Evolutionary conservation across 2,888 invertebrate species (phyloP), one percentile per base, ranked within the genome.

Genomic region (Seira musarum): DNA sequence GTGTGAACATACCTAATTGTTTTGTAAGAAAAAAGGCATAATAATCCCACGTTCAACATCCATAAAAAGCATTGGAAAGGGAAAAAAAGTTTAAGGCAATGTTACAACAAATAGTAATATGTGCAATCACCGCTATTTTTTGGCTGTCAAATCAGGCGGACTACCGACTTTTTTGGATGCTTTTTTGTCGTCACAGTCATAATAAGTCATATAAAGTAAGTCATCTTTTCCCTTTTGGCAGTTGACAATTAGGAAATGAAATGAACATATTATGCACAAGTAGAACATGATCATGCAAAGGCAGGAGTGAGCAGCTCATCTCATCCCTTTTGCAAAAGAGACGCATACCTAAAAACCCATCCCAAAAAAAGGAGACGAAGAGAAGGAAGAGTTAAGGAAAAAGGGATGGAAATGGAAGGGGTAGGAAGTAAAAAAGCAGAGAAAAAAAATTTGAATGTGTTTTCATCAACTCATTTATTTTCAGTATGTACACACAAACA

Each of bases 221-320:
- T 40, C 76, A 81, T 81, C 71, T 81, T 57, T 71, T 72, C 66
- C 80, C 80, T 76, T 63, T 70, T 81, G 80, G 76, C 80, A 81
- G 71, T 76, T 71, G 71, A 75, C 75, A 81, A 81, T 81, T 81
- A 81, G 80, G 80, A 81, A 81, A 81, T 72, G 60, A 60, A 60
- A 60, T 60, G 60, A 60, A 10, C n/a, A n/a, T n/a, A n/a, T n/a
- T n/a, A n/a, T n/a, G n/a, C n/a, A n/a, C n/a, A n/a, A n/a, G n/a
- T n/a, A n/a, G n/a, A n/a, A n/a, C 60, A 60, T 60, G 60, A 21
- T 60, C 60, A 60, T 2, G 2, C 60, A 21, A 13, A 60, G n/a
- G 21, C 60, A 60, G 60, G 60, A 60, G 60, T 21, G 21, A 60
- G 60, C 60, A 60, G 2, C 60, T 60, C 21, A 13, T 49, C 21